phyloP scores from a whole-genome alignment of 2,113 vertebrate species.

The Chiloscyllium plagiosum region DNA sequence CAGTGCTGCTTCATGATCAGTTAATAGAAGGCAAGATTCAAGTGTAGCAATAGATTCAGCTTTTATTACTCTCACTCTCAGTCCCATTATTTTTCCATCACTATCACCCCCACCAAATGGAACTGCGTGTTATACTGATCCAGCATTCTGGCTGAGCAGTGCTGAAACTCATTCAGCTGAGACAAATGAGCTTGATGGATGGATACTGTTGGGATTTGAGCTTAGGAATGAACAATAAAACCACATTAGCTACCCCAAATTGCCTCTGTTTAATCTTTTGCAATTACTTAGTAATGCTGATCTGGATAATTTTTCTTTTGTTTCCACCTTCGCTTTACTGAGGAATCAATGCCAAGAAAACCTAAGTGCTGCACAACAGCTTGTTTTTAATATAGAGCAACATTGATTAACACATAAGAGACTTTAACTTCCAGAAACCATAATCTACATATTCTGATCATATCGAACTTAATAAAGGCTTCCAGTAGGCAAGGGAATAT shows the following conservation, averaged over 20 bases:
- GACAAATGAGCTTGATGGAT: background rate
- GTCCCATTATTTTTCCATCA: background rate
- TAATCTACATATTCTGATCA: background rate
- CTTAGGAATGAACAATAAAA: background rate
- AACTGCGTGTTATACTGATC: background rate
- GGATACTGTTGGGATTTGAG: background rate
- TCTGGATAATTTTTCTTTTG: background rate
- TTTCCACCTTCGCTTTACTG: slow-evolving; percentile 1
- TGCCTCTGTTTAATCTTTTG: background rate
- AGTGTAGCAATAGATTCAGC: background rate
- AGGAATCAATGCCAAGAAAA: background rate
- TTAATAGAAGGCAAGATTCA: background rate
- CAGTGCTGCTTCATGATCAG: background rate
- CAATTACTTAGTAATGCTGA: background rate
- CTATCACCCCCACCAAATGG: background rate
- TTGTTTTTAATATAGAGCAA: background rate
- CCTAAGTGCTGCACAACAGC: background rate
- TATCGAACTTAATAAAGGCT: background rate
- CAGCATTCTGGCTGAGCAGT: background rate
- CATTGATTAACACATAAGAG: background rate
- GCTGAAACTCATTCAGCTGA: background rate
- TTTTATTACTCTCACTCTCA: background rate
- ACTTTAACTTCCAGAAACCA: background rate
- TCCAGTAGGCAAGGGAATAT: background rate
- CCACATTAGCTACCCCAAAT: background rate